A percentile compares a stretch with the other conserved stretches of the same genome.
phyloP scores from a whole-genome alignment of 1,140 invertebrate species.

The Drosophila baimaii region DNA sequence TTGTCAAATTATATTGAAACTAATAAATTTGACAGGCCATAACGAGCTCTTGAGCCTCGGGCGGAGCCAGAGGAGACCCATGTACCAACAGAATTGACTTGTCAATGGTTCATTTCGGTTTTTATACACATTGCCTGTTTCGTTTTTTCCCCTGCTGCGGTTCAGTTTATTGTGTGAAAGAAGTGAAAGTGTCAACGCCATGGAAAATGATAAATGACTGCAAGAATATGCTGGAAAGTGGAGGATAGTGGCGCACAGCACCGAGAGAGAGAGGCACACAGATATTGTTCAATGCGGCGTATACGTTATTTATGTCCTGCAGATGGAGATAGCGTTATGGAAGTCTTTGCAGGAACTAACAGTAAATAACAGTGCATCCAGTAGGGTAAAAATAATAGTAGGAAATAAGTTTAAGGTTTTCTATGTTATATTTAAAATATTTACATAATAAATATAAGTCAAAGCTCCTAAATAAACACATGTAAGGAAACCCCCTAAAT shows the following conservation, averaged over 20 bases:
- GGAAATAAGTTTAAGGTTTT: background rate
- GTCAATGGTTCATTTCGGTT: constrained; percentile 56
- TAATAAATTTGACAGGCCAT: constrained; percentile 80
- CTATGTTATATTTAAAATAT: background rate
- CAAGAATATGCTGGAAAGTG: constrained; percentile 51
- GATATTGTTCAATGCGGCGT: constrained; percentile 68
- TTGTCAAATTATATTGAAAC: constrained; percentile 81
- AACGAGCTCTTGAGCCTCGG: constrained; percentile 40
- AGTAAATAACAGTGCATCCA: constrained; percentile 20
- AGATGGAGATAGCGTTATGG: constrained; percentile 53
- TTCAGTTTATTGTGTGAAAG: constrained; percentile 72
- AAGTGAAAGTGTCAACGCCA: constrained; percentile 81
- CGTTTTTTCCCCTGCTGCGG: constrained; percentile 32
- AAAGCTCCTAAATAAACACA: constrained; percentile 5
- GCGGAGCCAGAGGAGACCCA: constrained; percentile 13
- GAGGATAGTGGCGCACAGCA: constrained; percentile 1
- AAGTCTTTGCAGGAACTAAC: constrained; percentile 43
- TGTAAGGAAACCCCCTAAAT: background rate
- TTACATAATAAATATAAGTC: background rate
- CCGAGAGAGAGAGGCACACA: constrained; percentile 1
- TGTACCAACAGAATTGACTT: constrained; percentile 72
- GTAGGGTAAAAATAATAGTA: background rate
- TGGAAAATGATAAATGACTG: constrained; percentile 76
- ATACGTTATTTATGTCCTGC: constrained; percentile 78
- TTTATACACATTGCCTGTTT: constrained; percentile 28